phyloP scores from a whole-genome alignment of 2,888 invertebrate genomes.

The Cetonia aurata region DNA sequence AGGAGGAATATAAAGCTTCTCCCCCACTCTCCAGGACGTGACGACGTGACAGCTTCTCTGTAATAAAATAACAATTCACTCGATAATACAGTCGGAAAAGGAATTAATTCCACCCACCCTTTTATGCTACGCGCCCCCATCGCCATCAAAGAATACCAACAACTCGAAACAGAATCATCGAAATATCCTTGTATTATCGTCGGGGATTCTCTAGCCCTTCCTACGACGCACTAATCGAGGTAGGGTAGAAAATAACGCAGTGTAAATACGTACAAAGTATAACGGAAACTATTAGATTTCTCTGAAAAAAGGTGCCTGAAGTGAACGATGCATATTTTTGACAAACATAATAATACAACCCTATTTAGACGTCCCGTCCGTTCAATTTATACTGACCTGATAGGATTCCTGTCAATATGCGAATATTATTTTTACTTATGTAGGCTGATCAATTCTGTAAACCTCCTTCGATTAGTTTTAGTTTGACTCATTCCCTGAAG shows the following conservation, averaged over 20 bases:
- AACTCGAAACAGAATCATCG: conserved; percentile 53
- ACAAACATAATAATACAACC: too few relatives aligned
- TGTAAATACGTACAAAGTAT: background rate
- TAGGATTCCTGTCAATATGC: too few relatives aligned
- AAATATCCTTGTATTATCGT: conserved; percentile 53
- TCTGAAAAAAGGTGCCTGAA: too few relatives aligned
- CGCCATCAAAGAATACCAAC: conserved; percentile 51
- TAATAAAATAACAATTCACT: conserved; percentile 56
- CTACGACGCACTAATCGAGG: conserved; percentile 38
- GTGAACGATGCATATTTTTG: too few relatives aligned
- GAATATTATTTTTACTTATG: too few relatives aligned
- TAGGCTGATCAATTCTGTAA: too few relatives aligned
- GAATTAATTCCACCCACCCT: conserved; percentile 56
- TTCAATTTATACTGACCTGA: too few relatives aligned
- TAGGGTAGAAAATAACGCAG: conserved; percentile 25
- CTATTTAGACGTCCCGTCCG: too few relatives aligned
- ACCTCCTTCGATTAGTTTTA: too few relatives aligned
- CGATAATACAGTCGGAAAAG: conserved; percentile 53
- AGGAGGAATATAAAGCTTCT: too few relatives aligned
- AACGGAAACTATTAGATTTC: too few relatives aligned
- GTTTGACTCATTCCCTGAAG: too few relatives aligned
- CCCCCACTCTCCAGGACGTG: conserved; percentile 24
- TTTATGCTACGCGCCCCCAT: conserved; percentile 45
- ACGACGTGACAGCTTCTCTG: conserved; percentile 39
- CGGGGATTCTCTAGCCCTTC: conserved; percentile 34